Conservation (phyloP, 2,888 invertebrate genomes). For the Apomyelois bistriatella region DNA sequence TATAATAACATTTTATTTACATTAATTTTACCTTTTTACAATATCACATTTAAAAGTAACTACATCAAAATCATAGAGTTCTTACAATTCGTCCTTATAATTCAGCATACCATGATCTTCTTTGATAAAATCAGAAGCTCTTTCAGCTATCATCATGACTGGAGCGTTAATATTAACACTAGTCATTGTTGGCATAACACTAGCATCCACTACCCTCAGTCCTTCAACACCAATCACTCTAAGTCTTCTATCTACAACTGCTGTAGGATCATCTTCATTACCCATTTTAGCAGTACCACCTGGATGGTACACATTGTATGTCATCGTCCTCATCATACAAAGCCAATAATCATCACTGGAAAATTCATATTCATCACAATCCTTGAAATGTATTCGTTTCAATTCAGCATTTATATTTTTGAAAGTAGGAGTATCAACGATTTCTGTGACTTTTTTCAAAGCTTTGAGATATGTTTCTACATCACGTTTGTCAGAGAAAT, state of each 20-base stretch:
- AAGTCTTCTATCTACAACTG: constrained; percentile 56
- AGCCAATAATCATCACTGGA: constrained; percentile 61
- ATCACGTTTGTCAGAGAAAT: constrained; percentile 59
- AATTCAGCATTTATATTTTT: constrained; percentile 50
- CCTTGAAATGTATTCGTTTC: constrained; percentile 49
- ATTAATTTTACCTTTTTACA: too few relatives aligned
- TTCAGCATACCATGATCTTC: constrained; percentile 35
- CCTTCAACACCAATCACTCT: constrained; percentile 49
- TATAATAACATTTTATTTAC: too few relatives aligned
- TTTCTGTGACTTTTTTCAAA: constrained; percentile 51
- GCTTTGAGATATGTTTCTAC: constrained; percentile 51
- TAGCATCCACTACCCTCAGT: constrained; percentile 63
- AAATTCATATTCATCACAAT: constrained; percentile 53
- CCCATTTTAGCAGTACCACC: constrained; percentile 72
- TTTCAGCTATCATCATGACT: constrained; percentile 69
- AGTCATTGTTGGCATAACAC: constrained; percentile 67
- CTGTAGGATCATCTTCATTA: constrained; percentile 35
- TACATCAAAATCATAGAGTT: neutral
- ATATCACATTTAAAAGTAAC: neutral
- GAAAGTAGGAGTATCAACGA: constrained; percentile 53
- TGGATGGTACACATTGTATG: constrained; percentile 67
- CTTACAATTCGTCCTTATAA: constrained; percentile 50
- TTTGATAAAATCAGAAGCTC: constrained; percentile 66
- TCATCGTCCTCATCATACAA: constrained; percentile 64
- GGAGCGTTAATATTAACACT: constrained; percentile 68